Percentiles rank a stretch among this genome's conserved stretches.
Evolutionary conservation across 92 coral and sea anemone genomes (phyloP).

Genomic region (Isaurus tuberculatus): DNA sequence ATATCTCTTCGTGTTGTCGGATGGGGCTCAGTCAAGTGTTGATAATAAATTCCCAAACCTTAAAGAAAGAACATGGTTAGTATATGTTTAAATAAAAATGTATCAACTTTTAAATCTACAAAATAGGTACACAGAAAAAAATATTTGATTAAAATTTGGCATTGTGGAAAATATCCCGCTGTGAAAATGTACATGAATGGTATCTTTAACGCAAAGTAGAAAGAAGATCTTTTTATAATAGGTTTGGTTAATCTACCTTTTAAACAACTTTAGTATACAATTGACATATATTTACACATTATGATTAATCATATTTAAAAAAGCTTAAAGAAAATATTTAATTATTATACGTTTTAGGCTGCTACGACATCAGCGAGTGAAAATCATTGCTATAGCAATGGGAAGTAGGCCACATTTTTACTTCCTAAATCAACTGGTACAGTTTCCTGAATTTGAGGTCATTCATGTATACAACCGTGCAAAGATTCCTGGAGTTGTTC

Average conservation of each 20-base stretch:
- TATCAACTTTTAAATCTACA: background rate
- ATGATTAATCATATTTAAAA: too few relatives aligned
- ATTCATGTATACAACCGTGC: background rate
- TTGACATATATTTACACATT: too few relatives aligned
- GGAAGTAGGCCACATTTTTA: background rate
- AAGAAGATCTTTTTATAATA: too few relatives aligned
- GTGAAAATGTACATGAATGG: too few relatives aligned
- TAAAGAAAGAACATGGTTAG: constrained; percentile 33
- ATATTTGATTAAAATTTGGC: too few relatives aligned
- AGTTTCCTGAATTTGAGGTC: constrained; percentile 26
- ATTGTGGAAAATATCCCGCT: too few relatives aligned
- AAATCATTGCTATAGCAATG: constrained; percentile 11
- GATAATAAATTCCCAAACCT: background rate
- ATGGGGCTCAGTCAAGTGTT: background rate
- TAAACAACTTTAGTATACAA: too few relatives aligned
- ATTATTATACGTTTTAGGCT: too few relatives aligned
- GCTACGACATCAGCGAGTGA: constrained; percentile 25
- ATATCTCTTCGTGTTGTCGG: constrained; percentile 27
- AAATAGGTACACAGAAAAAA: too few relatives aligned
- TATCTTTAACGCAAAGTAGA: too few relatives aligned
- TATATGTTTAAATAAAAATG: background rate
- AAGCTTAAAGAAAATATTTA: too few relatives aligned
- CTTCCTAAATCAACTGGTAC: constrained; percentile 21
- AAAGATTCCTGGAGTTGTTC: background rate
- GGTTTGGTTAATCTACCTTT: too few relatives aligned